Base-by-base conservation (phyloP, 1,140 invertebrate genomes). In the Rhizoglyphus robini region DNA sequence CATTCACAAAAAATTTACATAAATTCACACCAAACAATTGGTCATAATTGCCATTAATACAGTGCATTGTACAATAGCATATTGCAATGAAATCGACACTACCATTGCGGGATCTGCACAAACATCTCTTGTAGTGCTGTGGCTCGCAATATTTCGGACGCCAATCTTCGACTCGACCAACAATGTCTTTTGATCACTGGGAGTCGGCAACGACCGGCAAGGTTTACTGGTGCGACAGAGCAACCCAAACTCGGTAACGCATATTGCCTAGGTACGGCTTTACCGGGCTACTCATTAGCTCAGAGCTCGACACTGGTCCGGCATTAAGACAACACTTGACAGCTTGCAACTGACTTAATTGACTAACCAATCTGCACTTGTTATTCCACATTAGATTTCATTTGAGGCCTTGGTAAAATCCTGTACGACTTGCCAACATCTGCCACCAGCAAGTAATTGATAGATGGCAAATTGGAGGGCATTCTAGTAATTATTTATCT, bases 91-190 rank as follows among this genome's bases (percentile, higher is more conserved):
- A n/a, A n/a, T n/a, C n/a, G n/a, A n/a, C n/a, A n/a, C n/a, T n/a
- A n/a, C n/a, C n/a, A n/a, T n/a, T 70, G 71, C 73, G 0, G 83
- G 84, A 11, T 74, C 76, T 63, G 82, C 84, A 48, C 76, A 77
- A n/a, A 78, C 81, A 65, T 81, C 80, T 46, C 83, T 81, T 15
- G 93, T n/a, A n/a, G 92, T 2, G 92, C 92, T 15, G 94, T 97
- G 0, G 93, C 83, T 0, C 80, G 91, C 34, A 97, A 96, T 72
- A 79, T 96, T n/a, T 87, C 88, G 0, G 88, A 93, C 69, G 86
- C 86, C 49, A 76, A 96, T 8, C 79, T 79, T 60, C 83, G 86
- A 69, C 78, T 96, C 4, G 83, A 83, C 23, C 79, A 76, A 30
- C 68, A 78, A 4, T 73, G 77, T 1, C 77, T 83, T 51, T 81